A percentile compares a stretch with the other conserved stretches of the same genome.
phyloP scores from a whole-genome alignment of 2,797 vertebrate genomes.

The Otolemur crassicaudatus region DNA sequence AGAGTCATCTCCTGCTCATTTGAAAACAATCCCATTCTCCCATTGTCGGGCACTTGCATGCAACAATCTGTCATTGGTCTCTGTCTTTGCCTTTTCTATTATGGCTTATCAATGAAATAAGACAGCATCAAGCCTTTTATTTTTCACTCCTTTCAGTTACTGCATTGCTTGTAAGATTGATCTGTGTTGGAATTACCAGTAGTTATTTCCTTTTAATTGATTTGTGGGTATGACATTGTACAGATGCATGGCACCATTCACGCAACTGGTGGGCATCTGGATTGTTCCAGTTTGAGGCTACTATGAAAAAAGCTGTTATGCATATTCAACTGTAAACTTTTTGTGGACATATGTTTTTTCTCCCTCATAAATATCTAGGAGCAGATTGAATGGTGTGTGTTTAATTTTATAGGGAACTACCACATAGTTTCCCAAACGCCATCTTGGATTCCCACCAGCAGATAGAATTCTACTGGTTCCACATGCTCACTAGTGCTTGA shows the following conservation, averaged over 20 bases:
- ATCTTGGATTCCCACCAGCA: not conserved
- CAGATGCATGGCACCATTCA: not conserved
- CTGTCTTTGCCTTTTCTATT: not conserved
- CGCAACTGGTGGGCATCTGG: not conserved
- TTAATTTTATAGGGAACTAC: not conserved
- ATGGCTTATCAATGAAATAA: not conserved
- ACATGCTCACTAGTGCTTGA: not conserved
- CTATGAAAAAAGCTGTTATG: not conserved
- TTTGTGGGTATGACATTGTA: not conserved
- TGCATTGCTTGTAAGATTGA: not conserved
- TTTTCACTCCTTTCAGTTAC: not conserved
- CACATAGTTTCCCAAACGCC: not conserved
- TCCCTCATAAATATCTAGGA: not conserved
- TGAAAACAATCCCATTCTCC: not conserved
- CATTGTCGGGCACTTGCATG: not conserved
- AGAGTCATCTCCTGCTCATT: not conserved
- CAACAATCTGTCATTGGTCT: not conserved
- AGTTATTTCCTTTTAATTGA: not conserved
- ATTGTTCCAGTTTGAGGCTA: not conserved
- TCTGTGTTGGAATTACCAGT: not conserved
- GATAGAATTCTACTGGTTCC: not conserved
- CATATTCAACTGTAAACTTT: conserved; percentile 30
- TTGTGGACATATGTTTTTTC: not conserved
- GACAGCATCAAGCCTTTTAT: not conserved
- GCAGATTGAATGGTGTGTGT: not conserved